Base-by-base conservation (phyloP, 2,888 invertebrate species). In the Euclidia mi region DNA sequence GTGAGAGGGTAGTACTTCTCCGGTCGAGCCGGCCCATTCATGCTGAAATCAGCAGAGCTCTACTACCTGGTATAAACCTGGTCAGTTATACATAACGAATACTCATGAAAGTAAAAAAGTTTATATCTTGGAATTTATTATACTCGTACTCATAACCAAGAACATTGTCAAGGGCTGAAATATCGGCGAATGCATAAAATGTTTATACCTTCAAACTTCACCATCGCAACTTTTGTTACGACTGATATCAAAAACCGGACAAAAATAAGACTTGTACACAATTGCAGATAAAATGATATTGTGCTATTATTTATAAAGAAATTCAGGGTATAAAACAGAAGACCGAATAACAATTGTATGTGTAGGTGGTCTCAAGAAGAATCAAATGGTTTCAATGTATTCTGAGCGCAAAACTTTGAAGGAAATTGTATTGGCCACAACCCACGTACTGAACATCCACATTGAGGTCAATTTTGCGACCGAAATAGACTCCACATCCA, bases 341-440 rank as follows among this genome's bases (percentile, higher is more conserved):
- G 9, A 60, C 61, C 35, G 55, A 51, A 32, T 45, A 37, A 40
- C 18, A 17, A 34, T 4, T 29, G 38, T 37, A 31, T 65, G 34
- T 71, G 17, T 57, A 72, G 29, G 59, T 55, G 12, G 56, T 56
- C 31, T 48, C 46, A 47, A 35, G 45, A 69, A 59, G 65, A 73
- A 65, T 72, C 74, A 74, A 79, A 81, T 65, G 74, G 69, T 78
- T 81, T 61, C 68, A 62, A 76, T 78, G 72, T 78, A 78, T 79
- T 75, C 80, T 69, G 70, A 57, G 79, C 76, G 87, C 58, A 65
- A 78, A 92, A 92, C 87, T 92, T 92, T 88, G 82, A 82, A 90
- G 88, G 88, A 89, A 89, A 91, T 92, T 91, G 90, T 91, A 90
- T 92, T 92, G 92, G 92, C 90, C 72, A 78, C 81, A 81, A 72